phyloP scores from a whole-genome alignment of 2,888 invertebrate species.

The Lepidochrysops patricia region DNA sequence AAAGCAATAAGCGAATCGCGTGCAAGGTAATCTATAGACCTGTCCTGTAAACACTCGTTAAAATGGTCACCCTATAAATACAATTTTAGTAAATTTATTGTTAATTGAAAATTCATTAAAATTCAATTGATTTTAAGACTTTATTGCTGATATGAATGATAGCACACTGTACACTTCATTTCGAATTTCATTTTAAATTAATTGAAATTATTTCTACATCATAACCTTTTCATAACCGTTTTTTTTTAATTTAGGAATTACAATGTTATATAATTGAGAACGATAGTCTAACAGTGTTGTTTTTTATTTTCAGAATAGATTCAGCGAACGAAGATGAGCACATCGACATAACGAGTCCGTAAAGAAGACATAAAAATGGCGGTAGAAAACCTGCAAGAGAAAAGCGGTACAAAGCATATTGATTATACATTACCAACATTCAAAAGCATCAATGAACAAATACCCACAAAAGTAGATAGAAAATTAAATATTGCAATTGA shows the following conservation, averaged over 20 bases:
- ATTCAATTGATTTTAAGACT: slow-evolving; percentile 4
- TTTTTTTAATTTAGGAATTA: too few relatives aligned
- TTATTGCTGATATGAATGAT: slow-evolving; percentile 10
- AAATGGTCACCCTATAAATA: slow-evolving; percentile 16
- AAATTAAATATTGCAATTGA: slow-evolving; percentile 24
- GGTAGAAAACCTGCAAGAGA: slow-evolving; percentile 18
- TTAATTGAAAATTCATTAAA: slow-evolving; percentile 15
- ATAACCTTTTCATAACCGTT: too few relatives aligned
- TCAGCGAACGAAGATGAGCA: slow-evolving; percentile 17
- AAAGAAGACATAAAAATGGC: slow-evolving; percentile 17
- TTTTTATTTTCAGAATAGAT: slow-evolving; percentile 28
- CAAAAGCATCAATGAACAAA: slow-evolving; percentile 33
- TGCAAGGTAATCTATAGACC: slow-evolving; percentile 9
- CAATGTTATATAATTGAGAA: too few relatives aligned
- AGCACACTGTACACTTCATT: not conserved
- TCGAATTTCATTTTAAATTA: not conserved
- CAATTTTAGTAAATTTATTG: slow-evolving; percentile 15
- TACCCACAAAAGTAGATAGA: slow-evolving; percentile 20
- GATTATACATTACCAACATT: slow-evolving; percentile 44
- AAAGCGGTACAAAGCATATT: slow-evolving; percentile 22
- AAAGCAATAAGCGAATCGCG: slow-evolving; percentile 10
- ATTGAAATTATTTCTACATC: too few relatives aligned
- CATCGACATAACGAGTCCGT: not conserved
- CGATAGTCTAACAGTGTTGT: not conserved
- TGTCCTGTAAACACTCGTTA: slow-evolving; percentile 13